These are phyloP conservation scores for Cerastis leucographa DNA, from an alignment of 2,888 invertebrate genomes.

Conservation along the genomic window DNA sequence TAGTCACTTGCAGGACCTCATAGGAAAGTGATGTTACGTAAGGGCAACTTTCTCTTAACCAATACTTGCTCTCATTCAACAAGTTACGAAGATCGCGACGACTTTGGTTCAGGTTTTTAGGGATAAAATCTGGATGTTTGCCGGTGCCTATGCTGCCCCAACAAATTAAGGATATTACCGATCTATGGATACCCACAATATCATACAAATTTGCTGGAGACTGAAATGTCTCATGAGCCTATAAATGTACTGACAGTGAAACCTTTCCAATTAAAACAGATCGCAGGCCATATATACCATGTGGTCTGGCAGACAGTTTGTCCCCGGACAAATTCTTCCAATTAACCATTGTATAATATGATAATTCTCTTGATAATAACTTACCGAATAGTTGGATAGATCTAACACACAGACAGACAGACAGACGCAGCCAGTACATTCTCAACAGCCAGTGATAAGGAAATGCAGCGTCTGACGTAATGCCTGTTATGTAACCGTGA, in stretches of 20 bases:
- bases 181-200: background rate
- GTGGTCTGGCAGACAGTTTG: too few relatives aligned
- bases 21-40: slow-evolving; percentile 24
- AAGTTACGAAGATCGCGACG: background rate
- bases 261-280: background rate
- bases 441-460: slow-evolving; percentile 29
- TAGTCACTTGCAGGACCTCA: slow-evolving; percentile 16
- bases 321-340: background rate
- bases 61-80: slow-evolving; percentile 31
- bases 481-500: slow-evolving; percentile 3
- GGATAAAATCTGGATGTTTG: background rate
- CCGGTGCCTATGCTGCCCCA: background rate
- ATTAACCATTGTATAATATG: background rate
- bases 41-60: slow-evolving; percentile 30
- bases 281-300: too few relatives aligned
- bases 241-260: background rate
- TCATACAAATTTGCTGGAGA: background rate
- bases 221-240: background rate
- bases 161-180: background rate
- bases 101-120: background rate
- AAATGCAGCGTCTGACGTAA: slow-evolving; percentile 35
- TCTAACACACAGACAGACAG: slow-evolving; percentile 1
- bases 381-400: background rate
- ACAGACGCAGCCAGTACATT: background rate
- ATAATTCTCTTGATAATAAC: background rate